Base-by-base conservation (phyloP, 2,888 invertebrate genomes). In the Pristionchus japonicus region DNA sequence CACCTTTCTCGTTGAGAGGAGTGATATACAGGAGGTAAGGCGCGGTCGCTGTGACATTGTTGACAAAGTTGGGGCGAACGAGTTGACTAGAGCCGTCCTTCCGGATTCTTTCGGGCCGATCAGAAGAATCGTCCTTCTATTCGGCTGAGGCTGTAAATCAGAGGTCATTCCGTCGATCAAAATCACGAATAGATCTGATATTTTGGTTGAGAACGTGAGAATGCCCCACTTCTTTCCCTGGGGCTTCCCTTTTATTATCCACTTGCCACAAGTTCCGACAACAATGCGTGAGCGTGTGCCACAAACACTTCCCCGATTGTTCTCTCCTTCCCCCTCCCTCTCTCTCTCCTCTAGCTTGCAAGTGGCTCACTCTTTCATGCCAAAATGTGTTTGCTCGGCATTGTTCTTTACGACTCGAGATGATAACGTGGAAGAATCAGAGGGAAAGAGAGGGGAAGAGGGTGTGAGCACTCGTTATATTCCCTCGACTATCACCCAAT, bases 11-110 rank as follows among this genome's bases (percentile, higher is more conserved):
- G 34, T 77, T 87, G 23, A 87, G 57, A 3, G 87, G 87, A 11
- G 87, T 87, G n/a, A 87, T 87, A n/a, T 87, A 80, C 15, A 87
- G 77, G 27, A 77, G 87, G 31, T 87, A 87, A 23, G 87, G 87
- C 23, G 87, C 64, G 1, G 52, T 57, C 0, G 37, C 80, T 3
- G 80, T 61, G 3, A 87, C 87, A 61, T 87, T 87, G 40, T 87
- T 87, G 40, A 87, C 61, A 31, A 87, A 80, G 43, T 87, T 87
- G 37, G n/a, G 37, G 87, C 87, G 80, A 87, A 87, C n/a, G 87
- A 87, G 43, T 87, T 87, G 27, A 87, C 80, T 17, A 87, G 80
- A 20, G 87, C 77, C 0, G 87, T 87, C 27, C 80, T 87, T 17
- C 87, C 87, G 57, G 77, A 87, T 13, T n/a, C 20, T n/a, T 61